Evolutionary conservation across 2,797 vertebrate species (phyloP).

Genomic region (Myotis pilosus): DNA sequence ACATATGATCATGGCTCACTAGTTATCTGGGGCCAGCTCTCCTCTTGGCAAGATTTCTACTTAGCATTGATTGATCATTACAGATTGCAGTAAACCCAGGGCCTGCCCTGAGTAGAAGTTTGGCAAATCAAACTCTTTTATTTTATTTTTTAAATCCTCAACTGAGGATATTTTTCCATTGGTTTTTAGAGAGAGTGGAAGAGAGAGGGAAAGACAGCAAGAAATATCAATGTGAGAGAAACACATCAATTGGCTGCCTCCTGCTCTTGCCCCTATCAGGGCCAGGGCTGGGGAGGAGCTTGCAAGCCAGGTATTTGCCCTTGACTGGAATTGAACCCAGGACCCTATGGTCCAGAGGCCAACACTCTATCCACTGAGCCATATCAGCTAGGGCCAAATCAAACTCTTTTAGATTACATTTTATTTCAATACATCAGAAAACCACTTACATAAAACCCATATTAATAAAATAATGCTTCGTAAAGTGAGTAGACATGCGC

Average conservation of each 20-base stretch:
- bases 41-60: neutral
- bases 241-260: too few relatives aligned
- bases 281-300: too few relatives aligned
- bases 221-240: too few relatives aligned
- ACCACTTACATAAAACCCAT: neutral
- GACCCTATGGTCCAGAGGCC: too few relatives aligned
- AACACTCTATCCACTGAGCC: too few relatives aligned
- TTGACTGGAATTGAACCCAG: too few relatives aligned
- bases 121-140: neutral
- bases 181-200: too few relatives aligned
- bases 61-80: neutral
- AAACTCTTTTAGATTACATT: neutral
- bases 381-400: neutral
- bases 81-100: neutral
- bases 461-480: constrained; percentile 17
- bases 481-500: neutral
- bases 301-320: too few relatives aligned
- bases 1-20: neutral
- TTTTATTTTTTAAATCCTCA: neutral
- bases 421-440: constrained; percentile 14
- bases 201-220: too few relatives aligned
- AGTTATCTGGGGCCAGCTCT: neutral
- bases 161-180: too few relatives aligned
- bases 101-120: neutral
- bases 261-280: too few relatives aligned